Percentiles rank a stretch among this genome's conserved stretches.
These are phyloP conservation scores for Tinea semifulvella DNA, from an alignment of 2,888 invertebrate genomes.

Conservation along the genomic window DNA sequence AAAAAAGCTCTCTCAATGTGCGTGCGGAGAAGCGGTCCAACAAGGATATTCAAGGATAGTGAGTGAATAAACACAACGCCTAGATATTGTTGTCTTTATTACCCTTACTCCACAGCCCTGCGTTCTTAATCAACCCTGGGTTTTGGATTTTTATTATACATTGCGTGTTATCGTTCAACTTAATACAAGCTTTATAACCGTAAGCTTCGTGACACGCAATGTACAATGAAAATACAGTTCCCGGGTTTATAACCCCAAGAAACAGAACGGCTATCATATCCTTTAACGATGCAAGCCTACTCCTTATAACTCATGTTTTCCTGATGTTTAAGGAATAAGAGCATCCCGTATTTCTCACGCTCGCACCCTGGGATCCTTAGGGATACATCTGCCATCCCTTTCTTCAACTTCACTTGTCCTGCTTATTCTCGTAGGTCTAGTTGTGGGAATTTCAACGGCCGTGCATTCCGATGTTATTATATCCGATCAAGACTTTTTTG, in stretches of 20 bases:
- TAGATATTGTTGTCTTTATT: constrained; percentile 10
- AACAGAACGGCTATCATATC: too few relatives aligned
- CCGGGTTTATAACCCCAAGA: too few relatives aligned
- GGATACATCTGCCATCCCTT: constrained; percentile 35
- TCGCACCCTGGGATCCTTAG: constrained; percentile 45
- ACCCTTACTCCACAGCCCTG: background rate
- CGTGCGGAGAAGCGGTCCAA: constrained; percentile 2
- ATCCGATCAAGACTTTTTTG: background rate
- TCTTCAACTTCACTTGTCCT: constrained; percentile 38
- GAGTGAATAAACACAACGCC: background rate
- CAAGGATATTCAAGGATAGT: constrained; percentile 12
- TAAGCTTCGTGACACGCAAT: too few relatives aligned
- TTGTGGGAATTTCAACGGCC: constrained; percentile 10
- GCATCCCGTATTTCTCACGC: constrained; percentile 62
- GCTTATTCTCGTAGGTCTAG: constrained; percentile 29
- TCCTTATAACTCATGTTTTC: constrained; percentile 32
- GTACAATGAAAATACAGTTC: too few relatives aligned
- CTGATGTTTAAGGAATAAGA: constrained; percentile 46
- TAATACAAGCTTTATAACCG: too few relatives aligned
- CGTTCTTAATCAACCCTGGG: too few relatives aligned
- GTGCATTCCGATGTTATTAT: background rate
- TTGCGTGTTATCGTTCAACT: too few relatives aligned
- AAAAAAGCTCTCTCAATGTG: background rate
- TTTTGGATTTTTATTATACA: too few relatives aligned
- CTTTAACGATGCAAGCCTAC: constrained; percentile 14